phyloP scores from a whole-genome alignment of 2,888 invertebrate genomes.

The Branchipolynoe longqiensis region DNA sequence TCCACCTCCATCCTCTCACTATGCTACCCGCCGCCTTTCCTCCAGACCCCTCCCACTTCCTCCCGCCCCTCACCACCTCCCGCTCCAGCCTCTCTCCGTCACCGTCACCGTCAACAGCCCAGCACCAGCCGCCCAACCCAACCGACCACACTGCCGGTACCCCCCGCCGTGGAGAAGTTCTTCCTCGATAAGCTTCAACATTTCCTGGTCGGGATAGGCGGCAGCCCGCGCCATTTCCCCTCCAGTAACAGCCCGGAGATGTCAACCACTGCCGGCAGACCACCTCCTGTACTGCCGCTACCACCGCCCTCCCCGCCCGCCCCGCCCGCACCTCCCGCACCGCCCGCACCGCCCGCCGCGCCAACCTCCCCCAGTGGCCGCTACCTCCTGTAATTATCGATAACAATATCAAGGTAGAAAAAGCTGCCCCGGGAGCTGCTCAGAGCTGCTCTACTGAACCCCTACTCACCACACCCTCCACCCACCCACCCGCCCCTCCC shows the following conservation, averaged over 20 bases:
- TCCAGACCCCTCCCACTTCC: background rate
- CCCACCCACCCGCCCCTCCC: too few species aligned
- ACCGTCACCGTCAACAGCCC: slow-evolving; percentile 1
- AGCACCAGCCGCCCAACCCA: background rate
- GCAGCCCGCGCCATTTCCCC: slow-evolving; percentile 28
- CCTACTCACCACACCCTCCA: too few species aligned
- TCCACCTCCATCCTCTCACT: background rate
- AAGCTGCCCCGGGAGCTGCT: background rate
- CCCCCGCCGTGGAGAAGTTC: slow-evolving; percentile 6
- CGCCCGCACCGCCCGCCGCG: background rate
- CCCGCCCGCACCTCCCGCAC: background rate
- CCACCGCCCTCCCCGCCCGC: background rate
- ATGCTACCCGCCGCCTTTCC: too few species aligned
- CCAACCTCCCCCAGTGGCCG: background rate
- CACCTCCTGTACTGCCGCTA: background rate
- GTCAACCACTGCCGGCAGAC: background rate
- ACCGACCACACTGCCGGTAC: too few species aligned
- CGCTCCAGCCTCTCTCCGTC: slow-evolving; percentile 9
- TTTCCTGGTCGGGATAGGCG: slow-evolving; percentile 31
- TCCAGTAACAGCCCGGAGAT: background rate
- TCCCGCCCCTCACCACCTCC: background rate
- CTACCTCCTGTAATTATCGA: slow-evolving; percentile 17
- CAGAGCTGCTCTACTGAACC: too few species aligned
- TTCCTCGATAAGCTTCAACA: slow-evolving; percentile 30
- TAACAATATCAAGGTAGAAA: slow-evolving; percentile 40